Evolutionary conservation across 1,140 invertebrate species (phyloP).

Genomic region (Chlorops oryzae): DNA sequence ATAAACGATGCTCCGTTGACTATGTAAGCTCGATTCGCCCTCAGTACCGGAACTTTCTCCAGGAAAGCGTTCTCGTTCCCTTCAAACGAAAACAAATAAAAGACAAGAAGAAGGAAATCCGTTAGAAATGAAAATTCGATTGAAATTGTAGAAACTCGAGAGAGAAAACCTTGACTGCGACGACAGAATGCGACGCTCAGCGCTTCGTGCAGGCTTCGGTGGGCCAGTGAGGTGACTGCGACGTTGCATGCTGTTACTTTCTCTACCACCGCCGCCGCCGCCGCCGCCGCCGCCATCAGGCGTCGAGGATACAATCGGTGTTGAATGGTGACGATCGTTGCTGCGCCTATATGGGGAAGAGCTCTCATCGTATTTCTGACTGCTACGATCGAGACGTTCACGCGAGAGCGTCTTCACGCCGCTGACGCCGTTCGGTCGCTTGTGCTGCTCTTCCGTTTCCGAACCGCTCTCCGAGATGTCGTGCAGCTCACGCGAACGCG

Average conservation of each 20-base stretch:
- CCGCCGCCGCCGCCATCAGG: conserved; percentile 4
- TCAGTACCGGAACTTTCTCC: conserved; percentile 66
- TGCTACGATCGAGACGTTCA: conserved; percentile 23
- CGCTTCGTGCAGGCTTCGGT: conserved; percentile 41
- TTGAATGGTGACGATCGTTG: conserved; percentile 8
- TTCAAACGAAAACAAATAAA: conserved; percentile 10
- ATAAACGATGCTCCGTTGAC: conserved; percentile 72
- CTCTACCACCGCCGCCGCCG: background rate
- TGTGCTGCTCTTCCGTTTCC: conserved; percentile 39
- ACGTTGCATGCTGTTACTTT: conserved; percentile 1
- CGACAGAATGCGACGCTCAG: conserved; percentile 26
- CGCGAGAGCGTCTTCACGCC: conserved; percentile 33
- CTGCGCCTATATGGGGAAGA: conserved; percentile 16
- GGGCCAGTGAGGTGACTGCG: conserved; percentile 25
- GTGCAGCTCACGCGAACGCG: conserved; percentile 39
- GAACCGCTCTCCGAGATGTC: conserved; percentile 47
- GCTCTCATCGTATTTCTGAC: conserved; percentile 21
- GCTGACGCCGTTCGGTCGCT: conserved; percentile 17
- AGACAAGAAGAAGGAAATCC: background rate
- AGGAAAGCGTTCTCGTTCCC: conserved; percentile 46
- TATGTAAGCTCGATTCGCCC: conserved; percentile 71
- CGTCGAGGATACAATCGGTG: conserved; percentile 9
- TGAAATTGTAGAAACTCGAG: background rate
- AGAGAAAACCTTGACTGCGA: conserved; percentile 19
- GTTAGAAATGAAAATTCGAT: background rate